Conservation (phyloP, 2,113 vertebrate genomes). For the Cygnus atratus region DNA sequence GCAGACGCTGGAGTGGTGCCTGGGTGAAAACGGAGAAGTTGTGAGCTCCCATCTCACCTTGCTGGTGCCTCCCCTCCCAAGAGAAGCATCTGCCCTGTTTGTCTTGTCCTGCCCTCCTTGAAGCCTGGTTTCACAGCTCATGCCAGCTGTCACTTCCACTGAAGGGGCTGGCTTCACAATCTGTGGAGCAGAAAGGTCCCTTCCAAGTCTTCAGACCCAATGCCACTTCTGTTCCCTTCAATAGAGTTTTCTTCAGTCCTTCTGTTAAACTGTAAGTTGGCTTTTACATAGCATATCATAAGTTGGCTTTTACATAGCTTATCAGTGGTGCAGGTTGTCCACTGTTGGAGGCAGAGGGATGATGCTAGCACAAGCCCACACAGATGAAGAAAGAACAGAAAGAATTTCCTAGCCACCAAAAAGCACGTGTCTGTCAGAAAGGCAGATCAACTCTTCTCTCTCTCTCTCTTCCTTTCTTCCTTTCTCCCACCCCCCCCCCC, state of each 20-base stretch:
- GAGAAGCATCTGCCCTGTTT: not conserved
- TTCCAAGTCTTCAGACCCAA: not conserved
- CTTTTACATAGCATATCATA: fast-evolving
- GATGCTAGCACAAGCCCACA: not conserved
- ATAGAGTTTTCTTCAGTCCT: not conserved
- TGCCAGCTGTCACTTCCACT: not conserved
- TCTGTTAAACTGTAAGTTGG: not conserved
- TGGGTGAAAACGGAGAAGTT: not conserved
- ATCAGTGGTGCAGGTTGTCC: not conserved
- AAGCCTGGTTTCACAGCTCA: fast-evolving
- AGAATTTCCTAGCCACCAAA: not conserved
- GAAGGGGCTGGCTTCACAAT: not conserved
- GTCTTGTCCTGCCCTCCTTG: not conserved
- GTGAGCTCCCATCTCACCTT: not conserved
- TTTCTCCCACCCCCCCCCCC: no score
- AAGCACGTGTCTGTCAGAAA: fast-evolving
- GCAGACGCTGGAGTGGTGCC: not conserved
- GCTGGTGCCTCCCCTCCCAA: not conserved
- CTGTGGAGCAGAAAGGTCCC: fast-evolving
- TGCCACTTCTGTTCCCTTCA: not conserved
- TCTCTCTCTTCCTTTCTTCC: not conserved
- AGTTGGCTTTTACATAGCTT: fast-evolving
- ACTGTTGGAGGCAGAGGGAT: not conserved
- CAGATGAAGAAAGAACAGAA: not conserved
- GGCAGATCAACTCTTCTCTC: not conserved